These are phyloP conservation scores for Lycorma delicatula DNA, from an alignment of 1,140 invertebrate species.

Conservation along the genomic window DNA sequence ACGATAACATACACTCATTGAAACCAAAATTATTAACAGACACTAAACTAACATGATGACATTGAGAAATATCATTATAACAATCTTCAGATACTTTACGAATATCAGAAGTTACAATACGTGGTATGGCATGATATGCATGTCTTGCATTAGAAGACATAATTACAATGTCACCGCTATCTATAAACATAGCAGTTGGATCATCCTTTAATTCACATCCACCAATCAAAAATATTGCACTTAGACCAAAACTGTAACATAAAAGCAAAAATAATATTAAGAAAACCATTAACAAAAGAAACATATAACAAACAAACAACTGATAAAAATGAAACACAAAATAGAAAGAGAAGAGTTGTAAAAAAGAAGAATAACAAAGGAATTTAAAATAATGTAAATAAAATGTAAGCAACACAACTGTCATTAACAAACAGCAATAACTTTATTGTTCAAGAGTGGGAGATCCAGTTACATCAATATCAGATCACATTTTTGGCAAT, in stretches of 20 bases:
- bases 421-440: too few species aligned
- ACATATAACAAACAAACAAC: neutral
- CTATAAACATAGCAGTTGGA: conserved; percentile 57
- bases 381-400: neutral
- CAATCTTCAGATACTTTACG: too few species aligned
- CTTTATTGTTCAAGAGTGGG: too few species aligned
- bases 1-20: too few species aligned
- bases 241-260: conserved; percentile 70
- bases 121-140: conserved; percentile 76
- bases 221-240: conserved; percentile 77
- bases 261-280: conserved; percentile 13
- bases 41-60: too few species aligned
- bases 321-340: neutral
- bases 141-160: conserved; percentile 70
- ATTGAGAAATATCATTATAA: too few species aligned
- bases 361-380: neutral
- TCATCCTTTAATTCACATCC: conserved; percentile 52
- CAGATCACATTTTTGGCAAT: too few species aligned
- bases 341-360: neutral
- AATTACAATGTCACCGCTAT: conserved; percentile 72
- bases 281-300: neutral
- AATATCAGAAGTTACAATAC: conserved; percentile 52
- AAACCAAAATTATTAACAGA: too few species aligned
- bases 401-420: neutral
- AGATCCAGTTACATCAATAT: too few species aligned